phyloP scores from a whole-genome alignment of 1,140 invertebrate genomes.

The Trachelipus rathkii region DNA sequence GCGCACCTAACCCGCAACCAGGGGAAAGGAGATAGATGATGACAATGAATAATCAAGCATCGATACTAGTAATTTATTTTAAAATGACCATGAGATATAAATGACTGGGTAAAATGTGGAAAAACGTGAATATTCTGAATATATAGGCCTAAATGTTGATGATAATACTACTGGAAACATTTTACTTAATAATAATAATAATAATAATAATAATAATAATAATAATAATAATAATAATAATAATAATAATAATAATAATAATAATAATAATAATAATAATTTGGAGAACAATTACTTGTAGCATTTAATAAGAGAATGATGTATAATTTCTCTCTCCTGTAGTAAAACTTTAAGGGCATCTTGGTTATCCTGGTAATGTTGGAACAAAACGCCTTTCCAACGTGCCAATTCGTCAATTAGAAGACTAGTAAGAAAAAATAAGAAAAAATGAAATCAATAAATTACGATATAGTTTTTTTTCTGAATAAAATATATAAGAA shows the following conservation, averaged over 20 bases:
- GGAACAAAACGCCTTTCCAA: slow-evolving; percentile 65
- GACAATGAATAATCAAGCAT: too few species aligned
- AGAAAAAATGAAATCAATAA: too few species aligned
- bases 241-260: too few species aligned
- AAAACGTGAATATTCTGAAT: too few species aligned
- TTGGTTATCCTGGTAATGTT: slow-evolving; percentile 49
- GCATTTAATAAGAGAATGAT: background rate
- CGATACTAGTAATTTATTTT: too few species aligned
- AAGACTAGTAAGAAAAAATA: slow-evolving; percentile 58
- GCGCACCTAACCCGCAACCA: too few species aligned
- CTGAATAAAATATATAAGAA: background rate
- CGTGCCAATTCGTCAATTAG: slow-evolving; percentile 83
- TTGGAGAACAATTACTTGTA: background rate
- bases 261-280: background rate
- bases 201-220: background rate
- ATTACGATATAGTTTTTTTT: too few species aligned
- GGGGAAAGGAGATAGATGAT: too few species aligned
- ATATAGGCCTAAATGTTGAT: too few species aligned
- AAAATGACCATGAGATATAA: too few species aligned
- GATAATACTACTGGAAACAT: too few species aligned
- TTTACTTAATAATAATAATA: background rate
- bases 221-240: background rate
- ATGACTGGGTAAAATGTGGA: too few species aligned
- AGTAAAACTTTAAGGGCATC: slow-evolving; percentile 40
- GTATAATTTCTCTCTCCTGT: slow-evolving; percentile 22